Evolutionary conservation across 2,113 vertebrate genomes (phyloP), one percentile per base, ranked within the genome.

Genomic region (Jaculus jaculus): DNA sequence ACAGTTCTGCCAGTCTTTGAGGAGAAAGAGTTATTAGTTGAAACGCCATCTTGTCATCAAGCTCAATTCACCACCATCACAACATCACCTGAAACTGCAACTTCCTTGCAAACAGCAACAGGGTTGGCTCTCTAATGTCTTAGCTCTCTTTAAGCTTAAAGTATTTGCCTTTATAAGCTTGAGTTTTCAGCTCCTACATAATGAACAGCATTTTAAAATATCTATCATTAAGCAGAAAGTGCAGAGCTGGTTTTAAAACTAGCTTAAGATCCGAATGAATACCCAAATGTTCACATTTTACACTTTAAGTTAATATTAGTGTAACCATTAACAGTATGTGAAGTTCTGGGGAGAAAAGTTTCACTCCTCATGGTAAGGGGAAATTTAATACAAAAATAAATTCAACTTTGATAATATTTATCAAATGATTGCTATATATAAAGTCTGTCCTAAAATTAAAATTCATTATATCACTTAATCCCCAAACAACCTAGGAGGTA

Each of bases 371-470:
- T 20, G 20, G 37, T 54, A 81, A 84, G 21, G 60, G 23, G 20
- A 91, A 89, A 73, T 84, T 85, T 75, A 81, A 66, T 66, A 84
- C 23, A 88, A 79, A 75, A 87, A 77, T n/a, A 71, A 82, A 20
- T 86, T 60, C 42, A 85, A 60, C 34, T 86, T 92, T 86, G 79
- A 91, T 65, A 89, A 79, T 65, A 84, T 60, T 96, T 94, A 80
- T 65, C 47, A 92, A 82, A 78, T 88, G 21, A 61, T 71, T 68
- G 71, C 10, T 73, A 47, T 51, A 61, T 23, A 26, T 58, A 90
- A 92, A 24, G 63, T 28, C 32, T 84, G 8, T 54, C 20, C 58
- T 69, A 74, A 96, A 81, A 81, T 91, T 87, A 54, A 87, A 94
- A 73, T 73, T 32, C 30, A 37, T 85, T 75, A 37, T 75, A n/a